Evolutionary conservation across 2,888 invertebrate species (phyloP).

Genomic region (Xylocampa areola): DNA sequence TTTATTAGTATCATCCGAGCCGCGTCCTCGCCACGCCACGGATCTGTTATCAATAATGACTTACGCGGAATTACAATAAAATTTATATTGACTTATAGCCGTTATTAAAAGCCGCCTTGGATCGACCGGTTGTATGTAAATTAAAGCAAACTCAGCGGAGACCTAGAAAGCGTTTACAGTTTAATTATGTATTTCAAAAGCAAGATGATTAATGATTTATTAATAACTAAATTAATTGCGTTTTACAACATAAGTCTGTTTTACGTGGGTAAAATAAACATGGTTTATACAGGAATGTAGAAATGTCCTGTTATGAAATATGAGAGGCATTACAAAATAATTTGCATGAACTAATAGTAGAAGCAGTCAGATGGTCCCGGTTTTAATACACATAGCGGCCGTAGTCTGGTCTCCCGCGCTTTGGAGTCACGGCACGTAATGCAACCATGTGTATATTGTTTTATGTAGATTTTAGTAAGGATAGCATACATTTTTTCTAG

Average conservation of each 20-base stretch:
- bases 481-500: background rate
- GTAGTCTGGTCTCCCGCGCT: conserved; percentile 28
- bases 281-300: conserved; percentile 6
- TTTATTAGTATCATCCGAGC: conserved; percentile 82
- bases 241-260: conserved; percentile 26
- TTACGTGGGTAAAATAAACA: conserved; percentile 38
- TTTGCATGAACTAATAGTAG: conserved; percentile 59
- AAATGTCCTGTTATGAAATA: conserved; percentile 43
- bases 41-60: conserved; percentile 82
- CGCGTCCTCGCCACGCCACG: conserved; percentile 67
- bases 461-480: conserved; percentile 62
- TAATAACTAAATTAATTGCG: conserved; percentile 15
- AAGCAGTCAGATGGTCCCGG: conserved; percentile 45
- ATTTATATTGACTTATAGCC: conserved; percentile 63
- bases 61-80: conserved; percentile 73
- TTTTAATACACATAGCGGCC: conserved; percentile 46
- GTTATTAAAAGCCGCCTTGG: conserved; percentile 48
- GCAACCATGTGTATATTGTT: conserved; percentile 68
- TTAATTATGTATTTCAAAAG: conserved; percentile 35
- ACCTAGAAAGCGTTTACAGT: conserved; percentile 39
- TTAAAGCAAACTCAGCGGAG: conserved; percentile 36
- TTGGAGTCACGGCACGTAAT: conserved; percentile 69
- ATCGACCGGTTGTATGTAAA: conserved; percentile 38
- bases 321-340: conserved; percentile 56
- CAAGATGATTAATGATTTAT: conserved; percentile 38